Percentiles rank a stretch among this genome's conserved stretches.
These are phyloP conservation scores for Cryptus armator DNA, from an alignment of 2,888 invertebrate genomes.

Conservation along the genomic window DNA sequence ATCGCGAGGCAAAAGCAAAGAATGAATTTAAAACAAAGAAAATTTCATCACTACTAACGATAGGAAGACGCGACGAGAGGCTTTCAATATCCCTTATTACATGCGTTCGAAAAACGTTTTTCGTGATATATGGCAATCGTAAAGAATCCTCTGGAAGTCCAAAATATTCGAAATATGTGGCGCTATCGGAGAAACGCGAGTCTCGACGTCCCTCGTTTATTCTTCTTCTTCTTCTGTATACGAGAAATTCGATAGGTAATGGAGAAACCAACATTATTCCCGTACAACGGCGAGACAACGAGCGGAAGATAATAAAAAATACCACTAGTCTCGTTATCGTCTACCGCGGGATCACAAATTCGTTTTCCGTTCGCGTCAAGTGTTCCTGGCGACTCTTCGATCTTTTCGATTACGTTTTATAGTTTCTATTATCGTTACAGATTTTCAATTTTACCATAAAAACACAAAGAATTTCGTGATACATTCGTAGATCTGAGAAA, in stretches of 20 bases:
- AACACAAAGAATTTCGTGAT: not conserved
- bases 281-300: not conserved
- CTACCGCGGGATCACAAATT: not conserved
- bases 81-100: not conserved
- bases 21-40: not conserved
- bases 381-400: not conserved
- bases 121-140: slow-evolving; percentile 60
- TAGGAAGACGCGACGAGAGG: not conserved
- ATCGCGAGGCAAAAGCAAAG: not conserved
- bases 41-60: slow-evolving; percentile 5
- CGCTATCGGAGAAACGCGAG: slow-evolving; percentile 75
- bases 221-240: not conserved
- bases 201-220: slow-evolving; percentile 53
- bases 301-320: not conserved
- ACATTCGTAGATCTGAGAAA: not conserved
- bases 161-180: slow-evolving; percentile 76
- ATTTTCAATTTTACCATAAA: not conserved
- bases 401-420: slow-evolving; percentile 1
- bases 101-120: slow-evolving; percentile 23
- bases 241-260: slow-evolving; percentile 14
- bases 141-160: slow-evolving; percentile 51
- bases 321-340: not conserved
- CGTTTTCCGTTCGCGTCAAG: not conserved
- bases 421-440: not conserved
- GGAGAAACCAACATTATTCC: slow-evolving; percentile 19